Conservation (phyloP, 64 coral and sea anemone species). For the Pocillopora damicornis region DNA sequence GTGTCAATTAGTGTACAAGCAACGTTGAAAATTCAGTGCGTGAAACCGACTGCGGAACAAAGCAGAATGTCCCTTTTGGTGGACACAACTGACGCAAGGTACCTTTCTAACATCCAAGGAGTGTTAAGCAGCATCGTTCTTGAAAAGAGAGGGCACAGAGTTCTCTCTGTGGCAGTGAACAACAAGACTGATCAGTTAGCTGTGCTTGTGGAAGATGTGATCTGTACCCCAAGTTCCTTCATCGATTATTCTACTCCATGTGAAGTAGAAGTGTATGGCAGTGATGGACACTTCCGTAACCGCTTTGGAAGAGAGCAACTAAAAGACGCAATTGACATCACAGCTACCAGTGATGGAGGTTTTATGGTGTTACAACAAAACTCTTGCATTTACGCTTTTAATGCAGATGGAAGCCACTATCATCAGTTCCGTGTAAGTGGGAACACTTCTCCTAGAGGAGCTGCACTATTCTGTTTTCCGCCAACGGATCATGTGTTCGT, state of each 20-base stretch:
- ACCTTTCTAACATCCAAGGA: background rate
- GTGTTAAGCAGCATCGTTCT: background rate
- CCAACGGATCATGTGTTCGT: constrained; percentile 17
- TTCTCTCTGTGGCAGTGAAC: constrained; percentile 15
- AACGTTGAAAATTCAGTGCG: background rate
- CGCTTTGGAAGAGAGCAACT: constrained; percentile 23
- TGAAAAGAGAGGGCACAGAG: background rate
- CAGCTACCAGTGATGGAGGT: background rate
- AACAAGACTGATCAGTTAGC: constrained; percentile 6
- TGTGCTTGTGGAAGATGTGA: background rate
- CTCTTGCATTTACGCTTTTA: constrained; percentile 29
- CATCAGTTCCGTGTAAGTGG: background rate
- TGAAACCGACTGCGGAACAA: background rate
- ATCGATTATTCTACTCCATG: background rate
- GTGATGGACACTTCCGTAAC: constrained; percentile 20
- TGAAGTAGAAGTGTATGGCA: constrained; percentile 1
- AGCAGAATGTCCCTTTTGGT: constrained; percentile 28
- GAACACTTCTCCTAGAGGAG: background rate
- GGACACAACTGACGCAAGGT: background rate
- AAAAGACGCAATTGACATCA: background rate
- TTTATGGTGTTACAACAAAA: constrained; percentile 27
- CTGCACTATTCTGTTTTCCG: constrained; percentile 14
- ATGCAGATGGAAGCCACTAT: background rate
- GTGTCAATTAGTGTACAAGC: background rate
- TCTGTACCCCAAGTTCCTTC: background rate